Evolutionary conservation across 2,113 vertebrate species (phyloP).

Genomic region (Pampusana beccarii): DNA sequence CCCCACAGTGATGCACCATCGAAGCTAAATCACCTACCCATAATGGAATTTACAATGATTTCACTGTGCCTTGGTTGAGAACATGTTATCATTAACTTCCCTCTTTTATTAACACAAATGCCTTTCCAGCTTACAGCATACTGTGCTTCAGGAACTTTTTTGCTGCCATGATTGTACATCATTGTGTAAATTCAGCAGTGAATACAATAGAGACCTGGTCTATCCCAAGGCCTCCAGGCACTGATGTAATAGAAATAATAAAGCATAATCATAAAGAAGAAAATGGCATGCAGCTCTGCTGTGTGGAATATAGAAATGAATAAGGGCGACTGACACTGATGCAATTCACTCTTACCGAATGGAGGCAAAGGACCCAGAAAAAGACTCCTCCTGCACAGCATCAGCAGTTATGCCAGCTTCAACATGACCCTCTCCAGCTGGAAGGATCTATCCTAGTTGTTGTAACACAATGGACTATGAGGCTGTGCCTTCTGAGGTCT

Average conservation of each 20-base stretch:
- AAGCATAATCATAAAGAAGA: conserved; percentile 43
- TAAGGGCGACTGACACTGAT: background rate
- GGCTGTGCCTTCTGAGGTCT: background rate
- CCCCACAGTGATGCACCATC: background rate
- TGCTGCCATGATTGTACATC: conserved; percentile 11
- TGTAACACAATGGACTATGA: background rate
- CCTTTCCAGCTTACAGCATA: conserved; percentile 44
- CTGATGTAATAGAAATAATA: conserved; percentile 64
- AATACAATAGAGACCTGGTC: conserved; percentile 49
- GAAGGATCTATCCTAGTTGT: background rate
- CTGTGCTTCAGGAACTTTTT: conserved; percentile 34
- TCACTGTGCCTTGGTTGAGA: conserved; percentile 50
- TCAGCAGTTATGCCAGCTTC: background rate
- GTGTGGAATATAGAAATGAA: background rate
- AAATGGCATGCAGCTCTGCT: background rate
- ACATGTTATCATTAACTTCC: conserved; percentile 34
- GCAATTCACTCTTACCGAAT: conserved; percentile 8
- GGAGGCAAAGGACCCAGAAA: background rate
- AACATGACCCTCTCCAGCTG: background rate
- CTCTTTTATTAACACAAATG: conserved; percentile 31
- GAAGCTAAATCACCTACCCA: conserved; percentile 26
- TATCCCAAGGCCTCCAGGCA: conserved; percentile 63
- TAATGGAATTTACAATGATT: conserved; percentile 48
- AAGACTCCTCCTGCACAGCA: background rate
- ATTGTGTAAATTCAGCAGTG: conserved; percentile 54